Percentiles rank a stretch among this genome's conserved stretches.
Conservation (phyloP, 2,797 vertebrate species). For the Neostethus bicornis region DNA sequence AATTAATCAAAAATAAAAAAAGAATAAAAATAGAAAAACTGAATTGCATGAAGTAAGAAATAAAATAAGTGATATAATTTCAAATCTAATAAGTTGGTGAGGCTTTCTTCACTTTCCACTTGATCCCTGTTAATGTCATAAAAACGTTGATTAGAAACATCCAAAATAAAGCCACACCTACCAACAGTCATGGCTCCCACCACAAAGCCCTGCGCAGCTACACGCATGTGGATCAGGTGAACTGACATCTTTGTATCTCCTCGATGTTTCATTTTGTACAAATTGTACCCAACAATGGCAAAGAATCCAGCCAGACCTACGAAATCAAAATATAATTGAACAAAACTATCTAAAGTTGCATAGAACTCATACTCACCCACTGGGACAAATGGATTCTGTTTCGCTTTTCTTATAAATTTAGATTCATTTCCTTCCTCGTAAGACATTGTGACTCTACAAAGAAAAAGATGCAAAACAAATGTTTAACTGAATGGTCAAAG, state of each 20-base stretch:
- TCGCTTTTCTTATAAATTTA: conserved; percentile 87
- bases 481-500: too few relatives aligned
- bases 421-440: conserved; percentile 81
- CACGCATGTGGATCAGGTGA: conserved; percentile 93
- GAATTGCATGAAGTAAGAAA: too few relatives aligned
- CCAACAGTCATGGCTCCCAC: conserved; percentile 92
- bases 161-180: conserved; percentile 55
- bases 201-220: conserved; percentile 93
- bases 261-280: conserved; percentile 85
- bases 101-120: too few relatives aligned
- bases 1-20: too few relatives aligned
- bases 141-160: too few relatives aligned
- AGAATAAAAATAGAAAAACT: too few relatives aligned
- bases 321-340: neutral
- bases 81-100: too few relatives aligned
- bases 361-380: conserved; percentile 83
- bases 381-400: conserved; percentile 91
- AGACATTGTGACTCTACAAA: conserved; percentile 81
- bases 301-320: conserved; percentile 88
- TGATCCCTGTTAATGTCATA: too few relatives aligned
- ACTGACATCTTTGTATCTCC: conserved; percentile 91
- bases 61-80: too few relatives aligned
- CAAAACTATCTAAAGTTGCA: neutral
- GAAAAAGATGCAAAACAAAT: too few relatives aligned
- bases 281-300: conserved; percentile 84